Evolutionary conservation across 2,113 vertebrate species (phyloP).

Genomic region (Piliocolobus tephrosceles): DNA sequence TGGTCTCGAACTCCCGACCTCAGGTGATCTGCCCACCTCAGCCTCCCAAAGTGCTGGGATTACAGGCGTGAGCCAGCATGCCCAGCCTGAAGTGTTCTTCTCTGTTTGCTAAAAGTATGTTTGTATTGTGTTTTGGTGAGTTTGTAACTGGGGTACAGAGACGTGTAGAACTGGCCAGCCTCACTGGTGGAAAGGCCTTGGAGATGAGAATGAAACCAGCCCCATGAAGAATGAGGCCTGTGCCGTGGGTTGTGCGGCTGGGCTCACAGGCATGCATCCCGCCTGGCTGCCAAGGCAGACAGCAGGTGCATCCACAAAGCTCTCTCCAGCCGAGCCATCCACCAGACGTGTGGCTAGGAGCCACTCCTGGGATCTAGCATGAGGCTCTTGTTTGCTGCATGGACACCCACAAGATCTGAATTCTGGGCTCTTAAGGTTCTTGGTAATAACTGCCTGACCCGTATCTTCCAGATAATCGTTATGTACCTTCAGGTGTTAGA

Average conservation of each 20-base stretch:
- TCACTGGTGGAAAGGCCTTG: neutral
- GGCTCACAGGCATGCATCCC: neutral
- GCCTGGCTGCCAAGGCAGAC: neutral
- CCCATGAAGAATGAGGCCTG: neutral
- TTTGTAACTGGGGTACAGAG: neutral
- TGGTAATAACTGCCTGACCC: conserved; percentile 85
- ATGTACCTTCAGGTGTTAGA: conserved; percentile 95
- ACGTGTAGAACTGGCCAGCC: neutral
- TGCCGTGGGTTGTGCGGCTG: neutral
- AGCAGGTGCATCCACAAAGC: neutral
- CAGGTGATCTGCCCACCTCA: too few relatives aligned
- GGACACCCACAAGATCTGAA: conserved; percentile 74
- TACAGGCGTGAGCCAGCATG: too few relatives aligned
- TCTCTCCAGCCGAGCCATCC: neutral
- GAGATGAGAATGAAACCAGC: neutral
- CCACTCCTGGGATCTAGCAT: conserved; percentile 4
- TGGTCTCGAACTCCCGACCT: too few relatives aligned
- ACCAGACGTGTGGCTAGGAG: neutral
- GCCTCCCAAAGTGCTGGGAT: too few relatives aligned
- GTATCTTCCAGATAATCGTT: conserved; percentile 93
- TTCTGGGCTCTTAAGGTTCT: conserved; percentile 68
- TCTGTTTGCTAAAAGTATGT: neutral
- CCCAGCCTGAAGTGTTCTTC: too few relatives aligned
- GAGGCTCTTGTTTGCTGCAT: conserved; percentile 66
- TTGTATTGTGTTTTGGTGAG: neutral